A percentile compares a stretch with the other conserved stretches of the same genome.
Conservation (phyloP, 2,888 invertebrate genomes). For the Isoperla grammatica region DNA sequence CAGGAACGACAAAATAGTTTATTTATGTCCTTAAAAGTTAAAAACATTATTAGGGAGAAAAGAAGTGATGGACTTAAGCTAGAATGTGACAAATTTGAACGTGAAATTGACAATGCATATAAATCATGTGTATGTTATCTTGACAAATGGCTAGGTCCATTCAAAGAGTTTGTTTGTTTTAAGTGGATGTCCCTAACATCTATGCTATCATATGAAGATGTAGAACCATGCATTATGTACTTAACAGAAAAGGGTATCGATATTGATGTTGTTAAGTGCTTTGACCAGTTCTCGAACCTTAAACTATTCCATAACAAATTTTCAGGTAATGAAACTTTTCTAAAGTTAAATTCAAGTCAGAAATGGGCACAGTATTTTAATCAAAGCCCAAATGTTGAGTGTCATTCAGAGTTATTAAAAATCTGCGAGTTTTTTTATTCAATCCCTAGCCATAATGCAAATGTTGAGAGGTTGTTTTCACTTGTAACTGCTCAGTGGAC, state of each 20-base stretch:
- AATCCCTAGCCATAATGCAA: neutral
- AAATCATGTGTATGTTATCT: neutral
- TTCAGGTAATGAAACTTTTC: neutral
- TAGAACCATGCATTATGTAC: neutral
- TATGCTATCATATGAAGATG: neutral
- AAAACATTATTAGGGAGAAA: neutral
- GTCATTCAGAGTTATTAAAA: neutral
- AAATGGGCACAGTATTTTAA: neutral
- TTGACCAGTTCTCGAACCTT: constrained; percentile 25
- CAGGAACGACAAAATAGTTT: neutral
- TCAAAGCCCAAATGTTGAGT: neutral
- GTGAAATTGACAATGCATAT: neutral
- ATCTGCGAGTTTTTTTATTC: neutral
- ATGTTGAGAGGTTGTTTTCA: neutral
- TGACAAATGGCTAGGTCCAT: neutral
- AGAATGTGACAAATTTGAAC: neutral
- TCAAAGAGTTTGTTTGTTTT: neutral
- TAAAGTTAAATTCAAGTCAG: neutral
- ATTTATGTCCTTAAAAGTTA: neutral
- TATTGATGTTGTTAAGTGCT: constrained; percentile 27
- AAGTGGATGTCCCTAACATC: neutral
- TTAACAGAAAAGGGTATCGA: constrained; percentile 25
- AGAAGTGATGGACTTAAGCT: neutral
- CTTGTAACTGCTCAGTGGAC: too few relatives aligned
- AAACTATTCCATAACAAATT: constrained; percentile 19